Conservation (phyloP, 2,797 vertebrate genomes). For the Heterohyrax brucei region DNA sequence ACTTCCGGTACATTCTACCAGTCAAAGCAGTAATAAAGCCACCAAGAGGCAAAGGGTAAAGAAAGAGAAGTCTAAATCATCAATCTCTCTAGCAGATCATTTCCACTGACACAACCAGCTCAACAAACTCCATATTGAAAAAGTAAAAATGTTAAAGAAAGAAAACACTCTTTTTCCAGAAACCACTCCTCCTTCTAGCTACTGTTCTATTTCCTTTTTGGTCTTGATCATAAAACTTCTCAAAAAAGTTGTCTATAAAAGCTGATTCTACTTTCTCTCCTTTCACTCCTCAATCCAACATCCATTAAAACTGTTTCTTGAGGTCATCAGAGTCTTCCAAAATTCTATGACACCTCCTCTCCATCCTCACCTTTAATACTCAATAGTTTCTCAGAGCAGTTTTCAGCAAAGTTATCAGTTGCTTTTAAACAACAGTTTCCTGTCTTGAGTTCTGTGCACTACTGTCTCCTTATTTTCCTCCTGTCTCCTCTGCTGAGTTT, state of each 20-base stretch:
- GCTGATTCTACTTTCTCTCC: background rate
- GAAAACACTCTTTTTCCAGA: background rate
- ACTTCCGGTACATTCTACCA: too few relatives aligned
- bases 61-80: slow-evolving; percentile 3
- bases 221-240: slow-evolving; percentile 30
- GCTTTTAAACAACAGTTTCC: background rate
- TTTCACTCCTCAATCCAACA: slow-evolving; percentile 30
- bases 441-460: background rate
- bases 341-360: background rate
- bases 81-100: slow-evolving; percentile 53
- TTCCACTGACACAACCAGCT: slow-evolving; percentile 22
- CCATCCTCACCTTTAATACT: background rate
- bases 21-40: background rate
- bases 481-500: background rate
- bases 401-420: background rate
- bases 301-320: background rate
- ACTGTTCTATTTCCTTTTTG: background rate
- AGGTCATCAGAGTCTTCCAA: background rate
- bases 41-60: background rate
- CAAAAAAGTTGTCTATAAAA: background rate
- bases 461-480: background rate
- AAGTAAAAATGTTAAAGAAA: background rate
- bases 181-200: background rate
- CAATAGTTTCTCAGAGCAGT: background rate
- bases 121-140: slow-evolving; percentile 20